Evolutionary conservation across 92 coral and sea anemone genomes (phyloP), one percentile per base, ranked within the genome.

Genomic region (Siderastrea radians): DNA sequence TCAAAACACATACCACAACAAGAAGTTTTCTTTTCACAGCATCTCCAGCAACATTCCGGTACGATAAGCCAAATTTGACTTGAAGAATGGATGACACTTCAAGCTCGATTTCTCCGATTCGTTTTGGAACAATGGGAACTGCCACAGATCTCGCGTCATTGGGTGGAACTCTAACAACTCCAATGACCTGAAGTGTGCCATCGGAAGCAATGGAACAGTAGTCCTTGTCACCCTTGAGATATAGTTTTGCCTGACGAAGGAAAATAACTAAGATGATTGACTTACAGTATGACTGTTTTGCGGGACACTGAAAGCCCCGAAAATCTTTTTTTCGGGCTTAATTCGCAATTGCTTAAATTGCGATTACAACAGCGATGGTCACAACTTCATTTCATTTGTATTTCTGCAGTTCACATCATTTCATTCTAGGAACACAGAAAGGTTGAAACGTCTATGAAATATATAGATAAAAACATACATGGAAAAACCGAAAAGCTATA

Each of bases 121-220:
- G 87, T 45, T 89, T 89, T 26, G 99, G 99, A 44, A 97, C 95
- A 12, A 97, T 90, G n/a, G 98, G 96, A 48, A 95, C 89, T 2
- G 95, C 90, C 14, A 93, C 84, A 15, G 98, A 90, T 15, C 79
- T 71, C 1, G 98, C 79, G 13, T 92, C 94, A 17, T 92, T 79
- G 5, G 86, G 43, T 17, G 85, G 82, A 43, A 90, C 51, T 1
- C 7, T 47, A 26, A 90, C 49, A 11, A 57, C 50, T 26, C 89
- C 92, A 51, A 83, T 62, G 2, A 44, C 13, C 15, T 58, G 78
- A 14, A 9, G 55, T n/a, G 70, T 45, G 12, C 78, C 14, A 6
- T 82, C 60, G n/a, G 84, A 58, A 17, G 90, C 95, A 4, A 70
- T 85, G 3, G 98, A 93, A 74, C 99, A 97, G 77, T 90, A 92